Evolutionary conservation across 2,888 invertebrate genomes (phyloP).

Genomic region (Parnassius smintheus): DNA sequence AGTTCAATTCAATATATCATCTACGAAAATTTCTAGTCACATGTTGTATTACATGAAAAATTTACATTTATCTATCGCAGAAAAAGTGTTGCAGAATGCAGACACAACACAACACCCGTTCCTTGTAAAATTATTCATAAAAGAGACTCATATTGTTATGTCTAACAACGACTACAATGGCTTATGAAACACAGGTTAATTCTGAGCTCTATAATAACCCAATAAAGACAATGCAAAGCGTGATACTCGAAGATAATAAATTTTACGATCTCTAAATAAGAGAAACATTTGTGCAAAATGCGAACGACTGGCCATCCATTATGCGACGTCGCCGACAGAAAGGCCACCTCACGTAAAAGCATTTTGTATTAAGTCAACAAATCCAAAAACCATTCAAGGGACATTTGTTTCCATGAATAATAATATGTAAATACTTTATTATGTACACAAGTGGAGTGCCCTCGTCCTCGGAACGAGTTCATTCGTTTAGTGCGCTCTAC

Average conservation of each 20-base stretch:
- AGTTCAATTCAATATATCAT: too few relatives aligned
- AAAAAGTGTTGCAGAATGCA: conserved; percentile 11
- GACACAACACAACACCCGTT: conserved; percentile 5
- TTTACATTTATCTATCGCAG: conserved; percentile 5
- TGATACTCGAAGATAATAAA: conserved; percentile 41
- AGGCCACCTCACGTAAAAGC: conserved; percentile 68
- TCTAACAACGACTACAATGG: conserved; percentile 1
- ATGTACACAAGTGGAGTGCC: conserved; percentile 40
- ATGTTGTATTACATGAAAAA: conserved; percentile 8
- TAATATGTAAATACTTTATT: conserved; percentile 73
- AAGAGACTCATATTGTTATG: conserved; percentile 4
- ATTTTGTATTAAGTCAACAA: conserved; percentile 78
- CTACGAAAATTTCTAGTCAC: not conserved
- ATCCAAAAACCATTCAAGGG: conserved; percentile 72
- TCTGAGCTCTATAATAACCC: conserved; percentile 36
- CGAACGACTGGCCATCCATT: conserved; percentile 60
- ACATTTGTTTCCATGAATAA: conserved; percentile 78
- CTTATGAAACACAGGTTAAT: conserved; percentile 13
- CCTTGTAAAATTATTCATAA: conserved; percentile 18
- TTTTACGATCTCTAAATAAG: conserved; percentile 54
- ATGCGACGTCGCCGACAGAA: conserved; percentile 60
- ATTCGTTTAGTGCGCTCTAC: conserved; percentile 27
- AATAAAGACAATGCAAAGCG: conserved; percentile 38
- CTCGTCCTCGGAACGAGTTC: conserved; percentile 20
- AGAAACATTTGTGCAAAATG: conserved; percentile 65